Conservation (phyloP, 2,113 vertebrate genomes). For the Oophaga pumilio region DNA sequence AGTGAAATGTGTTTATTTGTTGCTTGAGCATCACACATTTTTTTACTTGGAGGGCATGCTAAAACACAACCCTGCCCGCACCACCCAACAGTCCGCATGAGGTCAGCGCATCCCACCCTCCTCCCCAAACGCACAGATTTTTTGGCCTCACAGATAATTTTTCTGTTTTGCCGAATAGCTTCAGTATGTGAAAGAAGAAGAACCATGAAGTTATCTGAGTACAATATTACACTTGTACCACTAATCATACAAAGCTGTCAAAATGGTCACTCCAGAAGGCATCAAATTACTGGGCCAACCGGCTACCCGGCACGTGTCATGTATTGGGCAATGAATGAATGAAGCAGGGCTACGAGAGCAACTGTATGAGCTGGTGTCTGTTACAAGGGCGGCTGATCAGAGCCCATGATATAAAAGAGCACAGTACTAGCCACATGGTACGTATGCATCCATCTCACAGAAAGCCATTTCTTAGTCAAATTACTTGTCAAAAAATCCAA, state of each 20-base stretch:
- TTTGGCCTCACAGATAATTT: background rate
- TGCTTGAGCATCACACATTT: constrained; percentile 8
- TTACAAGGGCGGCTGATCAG: constrained; percentile 12
- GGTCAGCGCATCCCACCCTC: background rate
- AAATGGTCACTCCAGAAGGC: background rate
- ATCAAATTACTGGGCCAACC: background rate
- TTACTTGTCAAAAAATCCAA: background rate
- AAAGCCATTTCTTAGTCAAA: constrained; percentile 53
- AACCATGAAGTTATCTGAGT: background rate
- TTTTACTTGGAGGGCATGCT: constrained; percentile 14
- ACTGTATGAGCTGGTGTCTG: background rate
- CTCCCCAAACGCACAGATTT: background rate
- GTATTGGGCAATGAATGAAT: background rate
- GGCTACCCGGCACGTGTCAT: background rate
- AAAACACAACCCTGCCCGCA: constrained; percentile 11
- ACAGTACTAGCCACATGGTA: constrained; percentile 35
- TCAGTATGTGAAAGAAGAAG: background rate
- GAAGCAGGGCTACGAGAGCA: background rate
- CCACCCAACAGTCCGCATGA: background rate
- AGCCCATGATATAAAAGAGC: background rate
- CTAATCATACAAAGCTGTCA: background rate
- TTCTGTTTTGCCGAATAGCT: background rate
- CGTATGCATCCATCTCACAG: constrained; percentile 56
- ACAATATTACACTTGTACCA: background rate
- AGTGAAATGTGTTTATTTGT: constrained; percentile 32